phyloP scores from a whole-genome alignment of 2,888 invertebrate species.

The Carabus problematicus region DNA sequence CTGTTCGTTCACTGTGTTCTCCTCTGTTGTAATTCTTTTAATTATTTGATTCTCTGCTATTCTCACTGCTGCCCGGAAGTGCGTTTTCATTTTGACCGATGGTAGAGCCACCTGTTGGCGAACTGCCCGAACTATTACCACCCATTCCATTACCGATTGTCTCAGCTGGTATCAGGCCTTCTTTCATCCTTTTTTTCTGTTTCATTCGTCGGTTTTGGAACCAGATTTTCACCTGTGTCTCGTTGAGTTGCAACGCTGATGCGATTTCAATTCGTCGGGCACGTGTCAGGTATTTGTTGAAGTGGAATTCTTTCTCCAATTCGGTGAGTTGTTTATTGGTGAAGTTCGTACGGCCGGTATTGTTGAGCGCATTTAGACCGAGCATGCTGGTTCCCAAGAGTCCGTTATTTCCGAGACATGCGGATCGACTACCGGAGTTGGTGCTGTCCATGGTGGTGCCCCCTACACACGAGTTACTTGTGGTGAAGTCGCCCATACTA shows the following conservation, averaged over 20 bases:
- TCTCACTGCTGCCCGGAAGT: constrained; percentile 69
- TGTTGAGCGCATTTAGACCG: constrained; percentile 67
- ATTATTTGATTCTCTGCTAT: constrained; percentile 75
- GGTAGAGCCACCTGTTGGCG: constrained; percentile 58
- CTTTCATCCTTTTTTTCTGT: constrained; percentile 96
- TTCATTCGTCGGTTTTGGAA: constrained; percentile 99
- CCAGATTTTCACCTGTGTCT: constrained; percentile 97
- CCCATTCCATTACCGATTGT: constrained; percentile 54
- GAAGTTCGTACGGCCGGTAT: constrained; percentile 96
- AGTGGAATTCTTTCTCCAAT: constrained; percentile 99
- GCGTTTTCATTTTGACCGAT: constrained; percentile 49
- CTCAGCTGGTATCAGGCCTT: constrained; percentile 76
- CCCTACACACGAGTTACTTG: constrained; percentile 61
- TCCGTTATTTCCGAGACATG: constrained; percentile 59
- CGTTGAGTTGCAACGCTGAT: constrained; percentile 92
- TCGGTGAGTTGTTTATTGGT: constrained; percentile 99
- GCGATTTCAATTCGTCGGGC: constrained; percentile 98
- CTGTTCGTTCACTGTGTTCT: not conserved
- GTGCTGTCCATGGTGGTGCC: constrained; percentile 62
- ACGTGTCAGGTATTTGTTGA: constrained; percentile 97
- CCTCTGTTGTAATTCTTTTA: constrained; percentile 37
- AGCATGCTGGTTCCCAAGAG: constrained; percentile 58
- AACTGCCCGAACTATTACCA: constrained; percentile 57
- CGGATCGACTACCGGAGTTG: constrained; percentile 60
- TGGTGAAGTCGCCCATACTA: constrained; percentile 52